Evolutionary conservation across 2,113 vertebrate genomes (phyloP).

Genomic region (Phaethon lepturus): DNA sequence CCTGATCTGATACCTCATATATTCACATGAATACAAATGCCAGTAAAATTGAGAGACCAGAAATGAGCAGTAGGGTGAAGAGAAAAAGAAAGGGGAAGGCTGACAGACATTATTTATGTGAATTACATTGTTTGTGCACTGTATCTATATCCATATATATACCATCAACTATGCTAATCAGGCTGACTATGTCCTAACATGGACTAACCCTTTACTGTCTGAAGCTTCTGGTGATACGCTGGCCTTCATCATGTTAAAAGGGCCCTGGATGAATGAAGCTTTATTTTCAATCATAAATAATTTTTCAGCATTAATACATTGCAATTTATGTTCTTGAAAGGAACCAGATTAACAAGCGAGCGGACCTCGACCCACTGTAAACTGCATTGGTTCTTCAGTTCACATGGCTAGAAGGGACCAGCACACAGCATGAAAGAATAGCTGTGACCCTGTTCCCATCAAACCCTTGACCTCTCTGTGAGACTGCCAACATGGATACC

Average conservation of each 20-base stretch:
- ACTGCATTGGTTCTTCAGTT: neutral
- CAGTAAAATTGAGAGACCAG: constrained; percentile 25
- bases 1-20: neutral
- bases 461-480: constrained; percentile 49
- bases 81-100: neutral
- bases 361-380: neutral
- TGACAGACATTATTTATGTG: neutral
- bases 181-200: neutral
- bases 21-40: neutral
- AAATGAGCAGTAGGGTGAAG: neutral
- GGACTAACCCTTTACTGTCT: neutral
- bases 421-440: constrained; percentile 11
- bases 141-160: neutral
- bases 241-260: neutral
- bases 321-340: neutral
- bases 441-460: constrained; percentile 47
- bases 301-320: neutral
- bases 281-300: neutral
- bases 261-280: neutral
- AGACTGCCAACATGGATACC: constrained; percentile 42
- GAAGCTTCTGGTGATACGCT: neutral
- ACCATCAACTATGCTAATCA: neutral
- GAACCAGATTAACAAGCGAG: neutral
- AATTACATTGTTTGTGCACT: neutral
- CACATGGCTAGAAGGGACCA: neutral